Percentiles rank a stretch among this genome's conserved stretches.
Evolutionary conservation across 2,888 invertebrate species (phyloP).

Genomic region (Hesperia comma): DNA sequence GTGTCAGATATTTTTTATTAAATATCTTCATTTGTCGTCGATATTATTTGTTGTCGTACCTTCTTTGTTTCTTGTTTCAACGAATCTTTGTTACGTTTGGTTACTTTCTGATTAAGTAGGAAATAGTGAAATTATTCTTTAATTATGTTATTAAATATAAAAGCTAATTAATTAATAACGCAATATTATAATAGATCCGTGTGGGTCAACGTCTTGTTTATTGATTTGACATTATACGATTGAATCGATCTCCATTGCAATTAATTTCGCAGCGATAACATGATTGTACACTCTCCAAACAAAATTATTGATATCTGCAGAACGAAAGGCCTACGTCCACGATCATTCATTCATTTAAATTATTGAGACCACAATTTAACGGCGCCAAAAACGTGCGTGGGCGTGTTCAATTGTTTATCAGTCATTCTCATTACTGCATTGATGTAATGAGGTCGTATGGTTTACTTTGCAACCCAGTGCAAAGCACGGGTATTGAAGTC

Average conservation of each 20-base stretch:
- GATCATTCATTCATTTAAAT: slow-evolving; percentile 8
- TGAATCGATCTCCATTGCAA: slow-evolving; percentile 56
- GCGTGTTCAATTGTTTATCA: slow-evolving; percentile 7
- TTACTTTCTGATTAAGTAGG: too few relatives aligned
- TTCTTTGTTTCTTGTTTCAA: too few relatives aligned
- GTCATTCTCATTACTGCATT: neutral
- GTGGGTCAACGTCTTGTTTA: slow-evolving; percentile 74
- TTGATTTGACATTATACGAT: slow-evolving; percentile 67
- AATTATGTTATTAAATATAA: too few relatives aligned
- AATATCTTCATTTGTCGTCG: too few relatives aligned
- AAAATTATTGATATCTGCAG: slow-evolving; percentile 22
- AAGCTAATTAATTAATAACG: too few relatives aligned
- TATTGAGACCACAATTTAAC: slow-evolving; percentile 20
- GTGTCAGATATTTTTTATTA: too few relatives aligned
- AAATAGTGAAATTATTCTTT: too few relatives aligned
- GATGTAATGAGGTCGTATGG: slow-evolving; percentile 3
- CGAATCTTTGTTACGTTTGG: too few relatives aligned
- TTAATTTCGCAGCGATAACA: slow-evolving; percentile 35
- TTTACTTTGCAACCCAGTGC: neutral
- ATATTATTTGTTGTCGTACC: too few relatives aligned
- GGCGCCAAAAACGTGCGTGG: slow-evolving; percentile 28
- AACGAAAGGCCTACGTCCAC: neutral
- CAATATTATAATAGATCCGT: slow-evolving; percentile 7
- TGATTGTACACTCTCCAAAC: slow-evolving; percentile 21
- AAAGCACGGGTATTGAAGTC: too few relatives aligned